Evolutionary conservation across 1,140 invertebrate genomes (phyloP), one percentile per base, ranked within the genome.

Genomic region (Drosophila mayri): DNA sequence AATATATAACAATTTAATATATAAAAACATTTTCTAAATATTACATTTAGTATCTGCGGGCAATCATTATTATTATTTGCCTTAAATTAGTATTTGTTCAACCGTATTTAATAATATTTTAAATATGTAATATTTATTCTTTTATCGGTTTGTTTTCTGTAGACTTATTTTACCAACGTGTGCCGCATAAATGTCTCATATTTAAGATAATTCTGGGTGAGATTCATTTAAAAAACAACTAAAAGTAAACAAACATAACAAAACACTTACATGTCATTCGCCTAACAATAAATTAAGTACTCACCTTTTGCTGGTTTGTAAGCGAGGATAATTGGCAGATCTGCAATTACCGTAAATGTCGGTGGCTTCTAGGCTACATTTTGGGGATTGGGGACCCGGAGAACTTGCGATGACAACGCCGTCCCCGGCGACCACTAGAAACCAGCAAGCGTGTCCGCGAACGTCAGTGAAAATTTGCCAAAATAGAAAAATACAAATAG

Each of bases 391-490:
- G 59, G 46, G 16, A 47, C 3, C 28, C n/a, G 32, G 32, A 35
- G 44, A 41, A 58, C 37, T 43, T 52, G 41, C 52, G 22, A 63
- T 81, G 68, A 61, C 38, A 44, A n/a, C 16, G 50, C 35, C 64
- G 52, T 72, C 4, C 18, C 11, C 20, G 35, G 68, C 10, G 28
- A 73, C 63, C 37, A 64, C 67, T 76, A 70, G 70, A 81, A 75
- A 79, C 28, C 74, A 81, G 25, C 67, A 64, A 84, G 67, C 85
- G 84, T 78, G 80, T 88, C 85, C 85, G 84, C 41, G 58, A 81
- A 85, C 81, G 85, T 90, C 85, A 88, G 81, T 78, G 77, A 79
- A 73, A 90, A 81, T 85, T 81, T 65, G 66, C 59, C 52, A 77
- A 72, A 60, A 72, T 46, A 49, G 32, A 71, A 74, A 63, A 50